Base-by-base conservation (phyloP, 2,113 vertebrate species). In the Furnarius figulus region DNA sequence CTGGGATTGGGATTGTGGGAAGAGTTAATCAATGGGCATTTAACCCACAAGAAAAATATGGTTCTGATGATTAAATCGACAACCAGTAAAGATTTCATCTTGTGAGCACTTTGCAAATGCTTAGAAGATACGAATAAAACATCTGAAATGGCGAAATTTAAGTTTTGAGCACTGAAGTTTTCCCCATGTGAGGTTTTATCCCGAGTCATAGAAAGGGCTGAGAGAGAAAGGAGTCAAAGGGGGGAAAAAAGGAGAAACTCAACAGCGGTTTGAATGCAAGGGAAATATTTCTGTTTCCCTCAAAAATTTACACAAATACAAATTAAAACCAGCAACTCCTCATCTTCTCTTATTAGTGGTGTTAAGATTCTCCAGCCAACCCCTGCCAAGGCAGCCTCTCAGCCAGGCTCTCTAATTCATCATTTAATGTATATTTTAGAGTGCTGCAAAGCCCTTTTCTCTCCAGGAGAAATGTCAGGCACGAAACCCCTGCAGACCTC, bases 401-500 rank as follows among this genome's bases (percentile, higher is more conserved):
- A 5, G 20, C 17, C 65, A 87, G 66, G 53, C 56, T 50, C 68
- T 12, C 2, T 39, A 8, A 76, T 88, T 79, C 28, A 31, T 24
- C 6, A 68, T 65, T 92, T 31, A 22, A 56, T 52, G 59, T 44
- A 37, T 20, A 17, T 9, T 2, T 46, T 37, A 56, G 68, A 84
- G 80, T 87, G 87, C 4, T 89, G 65, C 84, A 96, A 67, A 95
- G 87, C 71, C 25, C 44, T 86, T 83, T 72, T 27, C 59, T 52
- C 67, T 93, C 62, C 70, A 85, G 71, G 25, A 94, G 58, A 6
- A 40, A 12, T 21, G 79, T 82, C 94, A 92, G 85, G 33, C 31
- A 62, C 59, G 31, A 83, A 62, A 73, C 44, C 81, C 82, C 92
- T 82, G 71, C 94, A 96, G 90, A 85, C 44, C 65, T 76, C 90